Evolutionary conservation across 1,140 invertebrate species (phyloP).

Genomic region (Mycetomoellerius zeteki): DNA sequence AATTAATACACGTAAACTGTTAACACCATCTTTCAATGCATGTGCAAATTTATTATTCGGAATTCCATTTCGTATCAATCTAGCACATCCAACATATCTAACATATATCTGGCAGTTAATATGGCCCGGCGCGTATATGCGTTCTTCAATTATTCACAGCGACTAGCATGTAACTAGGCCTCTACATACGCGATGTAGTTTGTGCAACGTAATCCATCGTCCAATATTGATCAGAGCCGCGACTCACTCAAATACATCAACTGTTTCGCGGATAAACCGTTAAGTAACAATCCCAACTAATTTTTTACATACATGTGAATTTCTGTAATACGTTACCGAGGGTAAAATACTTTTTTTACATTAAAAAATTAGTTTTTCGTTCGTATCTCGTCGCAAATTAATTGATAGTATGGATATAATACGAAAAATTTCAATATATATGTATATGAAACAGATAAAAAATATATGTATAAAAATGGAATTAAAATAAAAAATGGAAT

Average conservation of each 20-base stretch:
- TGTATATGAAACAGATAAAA: background rate
- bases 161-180: slow-evolving; percentile 12
- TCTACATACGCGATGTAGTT: slow-evolving; percentile 28
- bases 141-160: slow-evolving; percentile 55
- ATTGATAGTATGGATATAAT: background rate
- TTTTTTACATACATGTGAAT: background rate
- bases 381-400: background rate
- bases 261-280: slow-evolving; percentile 1
- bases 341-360: background rate
- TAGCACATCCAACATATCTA: slow-evolving; percentile 16
- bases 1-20: slow-evolving; percentile 10
- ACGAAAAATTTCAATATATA: background rate
- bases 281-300: slow-evolving; percentile 10
- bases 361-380: background rate
- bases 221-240: slow-evolving; percentile 47
- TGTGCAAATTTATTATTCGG: slow-evolving; percentile 3
- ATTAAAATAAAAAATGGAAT: slow-evolving; percentile 16
- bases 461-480: background rate
- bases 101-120: slow-evolving; percentile 29
- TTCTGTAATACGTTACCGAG: background rate
- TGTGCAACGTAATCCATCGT: slow-evolving; percentile 40
- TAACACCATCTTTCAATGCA: background rate
- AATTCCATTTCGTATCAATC: slow-evolving; percentile 42
- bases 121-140: slow-evolving; percentile 13
- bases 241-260: slow-evolving; percentile 44